phyloP scores from a whole-genome alignment of 2,113 vertebrate genomes.

The Gymnocephalus cernua region DNA sequence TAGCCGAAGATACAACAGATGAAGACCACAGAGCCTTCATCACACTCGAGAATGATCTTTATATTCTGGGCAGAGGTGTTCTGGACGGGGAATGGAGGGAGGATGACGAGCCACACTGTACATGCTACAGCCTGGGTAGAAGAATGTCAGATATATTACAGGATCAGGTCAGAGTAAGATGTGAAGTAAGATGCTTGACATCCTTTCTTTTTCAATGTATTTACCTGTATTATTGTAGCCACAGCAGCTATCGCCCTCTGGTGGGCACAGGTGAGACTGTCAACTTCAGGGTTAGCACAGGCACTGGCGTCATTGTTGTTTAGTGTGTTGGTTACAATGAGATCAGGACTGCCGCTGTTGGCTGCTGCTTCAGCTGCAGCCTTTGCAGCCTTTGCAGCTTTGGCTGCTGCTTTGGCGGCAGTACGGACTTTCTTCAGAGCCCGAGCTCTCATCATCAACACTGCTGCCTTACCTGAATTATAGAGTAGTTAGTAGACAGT shows the following conservation, averaged over 20 bases:
- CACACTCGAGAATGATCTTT: constrained; percentile 90
- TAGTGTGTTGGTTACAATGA: constrained; percentile 66
- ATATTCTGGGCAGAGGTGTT: constrained; percentile 88
- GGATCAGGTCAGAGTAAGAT: background rate
- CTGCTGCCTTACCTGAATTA: constrained; percentile 80
- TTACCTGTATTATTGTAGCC: constrained; percentile 78
- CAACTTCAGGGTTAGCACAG: constrained; percentile 54
- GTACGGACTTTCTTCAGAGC: constrained; percentile 76
- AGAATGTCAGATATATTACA: background rate
- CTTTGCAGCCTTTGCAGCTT: constrained; percentile 83
- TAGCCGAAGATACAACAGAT: constrained; percentile 88
- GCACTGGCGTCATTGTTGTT: constrained; percentile 17
- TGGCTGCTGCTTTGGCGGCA: constrained; percentile 74
- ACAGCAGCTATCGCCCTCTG: constrained; percentile 82
- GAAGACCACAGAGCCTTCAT: constrained; percentile 86
- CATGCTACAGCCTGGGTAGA: constrained; percentile 79
- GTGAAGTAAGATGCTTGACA: background rate
- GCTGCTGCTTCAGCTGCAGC: constrained; percentile 81
- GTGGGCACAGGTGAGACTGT: constrained; percentile 75
- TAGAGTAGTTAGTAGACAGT: background rate
- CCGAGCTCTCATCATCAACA: constrained; percentile 87
- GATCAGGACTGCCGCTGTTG: constrained; percentile 71
- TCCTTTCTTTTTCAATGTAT: background rate
- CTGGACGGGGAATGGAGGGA: constrained; percentile 84
- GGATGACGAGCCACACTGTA: constrained; percentile 83